Evolutionary conservation across 2,888 invertebrate species (phyloP).

Genomic region (Standfussiana lucernea): DNA sequence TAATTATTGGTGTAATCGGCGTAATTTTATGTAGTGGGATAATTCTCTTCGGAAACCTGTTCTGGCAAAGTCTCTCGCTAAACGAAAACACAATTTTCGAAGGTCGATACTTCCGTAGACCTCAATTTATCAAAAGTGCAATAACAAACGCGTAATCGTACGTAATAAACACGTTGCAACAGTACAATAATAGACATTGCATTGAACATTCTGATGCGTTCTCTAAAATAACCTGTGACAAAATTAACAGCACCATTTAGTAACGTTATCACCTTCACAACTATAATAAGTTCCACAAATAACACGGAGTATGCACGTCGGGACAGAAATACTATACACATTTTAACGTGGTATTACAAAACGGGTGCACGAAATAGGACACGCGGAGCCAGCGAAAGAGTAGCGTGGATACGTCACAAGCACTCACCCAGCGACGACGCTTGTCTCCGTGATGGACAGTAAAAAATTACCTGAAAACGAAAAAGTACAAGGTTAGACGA

Average conservation of each 20-base stretch:
- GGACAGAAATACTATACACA: slow-evolving; percentile 82
- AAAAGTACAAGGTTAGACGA: slow-evolving; percentile 77
- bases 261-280: slow-evolving; percentile 87
- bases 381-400: slow-evolving; percentile 65
- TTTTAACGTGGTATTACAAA: slow-evolving; percentile 78
- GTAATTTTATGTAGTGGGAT: slow-evolving; percentile 12
- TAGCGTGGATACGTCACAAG: slow-evolving; percentile 72
- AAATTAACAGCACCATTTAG: slow-evolving; percentile 83
- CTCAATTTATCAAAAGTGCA: slow-evolving; percentile 60
- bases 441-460: slow-evolving; percentile 65
- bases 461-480: slow-evolving; percentile 85
- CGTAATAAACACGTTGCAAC: slow-evolving; percentile 60
- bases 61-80: background rate
- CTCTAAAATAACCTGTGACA: slow-evolving; percentile 85
- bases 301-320: slow-evolving; percentile 78
- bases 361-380: slow-evolving; percentile 77
- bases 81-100: slow-evolving; percentile 30
- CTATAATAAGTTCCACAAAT: slow-evolving; percentile 85
- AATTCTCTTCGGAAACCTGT: slow-evolving; percentile 9
- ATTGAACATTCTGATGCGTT: slow-evolving; percentile 82
- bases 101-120: slow-evolving; percentile 57
- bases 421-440: slow-evolving; percentile 64
- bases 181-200: slow-evolving; percentile 75
- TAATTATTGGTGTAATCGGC: slow-evolving; percentile 20
- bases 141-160: slow-evolving; percentile 56